Evolutionary conservation across 1,140 invertebrate genomes (phyloP).

Genomic region (Polypedilum vanderplanki): DNA sequence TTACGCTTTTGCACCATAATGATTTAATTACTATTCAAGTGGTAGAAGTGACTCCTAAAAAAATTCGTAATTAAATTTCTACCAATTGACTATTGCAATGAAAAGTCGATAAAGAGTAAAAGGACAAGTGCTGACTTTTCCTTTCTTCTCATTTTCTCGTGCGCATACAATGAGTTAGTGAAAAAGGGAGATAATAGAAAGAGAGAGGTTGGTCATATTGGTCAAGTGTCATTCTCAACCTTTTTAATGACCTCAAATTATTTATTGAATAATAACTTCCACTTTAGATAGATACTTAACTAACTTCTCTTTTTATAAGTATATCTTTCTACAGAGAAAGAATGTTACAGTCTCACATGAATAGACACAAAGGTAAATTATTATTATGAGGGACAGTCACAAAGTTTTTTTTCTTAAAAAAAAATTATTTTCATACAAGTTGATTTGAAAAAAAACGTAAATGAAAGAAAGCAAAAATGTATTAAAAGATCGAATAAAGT

Average conservation of each 20-base stretch:
- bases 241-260: conserved; percentile 7
- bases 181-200: neutral
- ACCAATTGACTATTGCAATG: neutral
- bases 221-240: conserved; percentile 3
- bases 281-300: neutral
- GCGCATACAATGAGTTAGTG: neutral
- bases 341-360: neutral
- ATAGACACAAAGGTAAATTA: neutral
- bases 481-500: neutral
- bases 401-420: neutral
- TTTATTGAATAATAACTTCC: conserved; percentile 19
- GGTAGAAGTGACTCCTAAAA: neutral
- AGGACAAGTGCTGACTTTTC: neutral
- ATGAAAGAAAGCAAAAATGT: neutral
- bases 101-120: neutral
- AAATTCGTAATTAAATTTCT: neutral
- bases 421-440: neutral
- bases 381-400: neutral
- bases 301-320: neutral
- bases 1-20: neutral
- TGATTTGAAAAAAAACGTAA: conserved; percentile 19
- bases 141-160: neutral
- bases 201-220: neutral
- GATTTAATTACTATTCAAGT: conserved; percentile 28
- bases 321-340: too few relatives aligned